Evolutionary conservation across 2,113 vertebrate genomes (phyloP), one percentile per base, ranked within the genome.

Genomic region (Microtus pennsylvanicus): DNA sequence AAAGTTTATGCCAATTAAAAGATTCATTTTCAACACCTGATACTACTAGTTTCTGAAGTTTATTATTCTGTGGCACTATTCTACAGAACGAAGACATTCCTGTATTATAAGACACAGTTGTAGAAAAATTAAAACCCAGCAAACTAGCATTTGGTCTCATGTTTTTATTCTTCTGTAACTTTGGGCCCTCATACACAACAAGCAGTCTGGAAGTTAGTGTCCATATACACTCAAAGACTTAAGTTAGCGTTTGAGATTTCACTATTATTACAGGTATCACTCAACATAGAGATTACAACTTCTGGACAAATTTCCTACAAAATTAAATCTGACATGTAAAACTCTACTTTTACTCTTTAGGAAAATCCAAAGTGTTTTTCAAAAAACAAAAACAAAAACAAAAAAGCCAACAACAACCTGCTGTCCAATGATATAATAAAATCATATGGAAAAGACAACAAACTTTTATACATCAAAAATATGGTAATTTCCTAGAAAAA

Each of bases 241-340:
- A 97, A 97, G 92, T 95, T 87, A 95, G 91, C 69, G 24, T 72
- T 94, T 93, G 45, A 80, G 82, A 77, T 96, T 92, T 97, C 86
- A 95, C 77, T 95, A 91, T 95, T 94, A 97, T 97, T 97, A 97
- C 97, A 98, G 97, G 97, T 97, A 97, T 96, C 97, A 96, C 96
- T 97, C 97, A 98, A 97, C 97, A 97, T 97, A 97, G 86, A 96
- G 97, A 94, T 96, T 74, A 97, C 77, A 96, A 47, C 35, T 97
- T 93, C 50, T 89, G 50, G 92, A 96, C 95, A 97, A 92, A 94
- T 94, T 92, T 96, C 86, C 82, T 93, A 91, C 89, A 87, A 96
- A 96, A 93, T 93, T 97, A 97, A 97, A 92, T 95, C 55, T 94
- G 90, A 96, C 91, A 89, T 78, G 93, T 95, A 92, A 97, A 96